These are phyloP conservation scores for Ptyas mucosa DNA, from an alignment of 2,113 vertebrate species.

Conservation along the genomic window DNA sequence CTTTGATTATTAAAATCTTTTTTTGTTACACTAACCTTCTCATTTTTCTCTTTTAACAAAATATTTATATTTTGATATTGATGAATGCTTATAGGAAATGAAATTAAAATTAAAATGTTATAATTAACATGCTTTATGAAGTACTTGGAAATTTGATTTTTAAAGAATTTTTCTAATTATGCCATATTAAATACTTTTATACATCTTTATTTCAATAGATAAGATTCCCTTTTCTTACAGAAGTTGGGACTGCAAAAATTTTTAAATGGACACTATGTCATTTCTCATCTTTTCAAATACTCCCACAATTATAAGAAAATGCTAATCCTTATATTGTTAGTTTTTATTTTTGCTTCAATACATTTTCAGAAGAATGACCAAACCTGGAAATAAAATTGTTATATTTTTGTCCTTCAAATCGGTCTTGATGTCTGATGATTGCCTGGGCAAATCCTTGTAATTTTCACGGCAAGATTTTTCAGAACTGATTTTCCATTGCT, in stretches of 20 bases:
- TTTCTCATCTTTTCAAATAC: neutral
- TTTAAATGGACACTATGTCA: neutral
- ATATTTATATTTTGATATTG: neutral
- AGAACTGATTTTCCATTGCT: neutral
- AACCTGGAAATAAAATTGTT: neutral
- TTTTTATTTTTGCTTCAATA: neutral
- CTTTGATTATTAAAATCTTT: neutral
- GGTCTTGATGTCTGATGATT: neutral
- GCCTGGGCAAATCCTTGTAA: neutral
- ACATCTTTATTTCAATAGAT: neutral
- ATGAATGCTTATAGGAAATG: neutral
- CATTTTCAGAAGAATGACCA: neutral
- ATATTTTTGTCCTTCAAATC: neutral
- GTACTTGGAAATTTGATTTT: conserved; percentile 8
- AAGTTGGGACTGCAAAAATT: neutral
- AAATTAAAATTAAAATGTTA: neutral
- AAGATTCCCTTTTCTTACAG: neutral
- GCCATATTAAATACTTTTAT: neutral
- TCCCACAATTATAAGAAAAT: neutral
- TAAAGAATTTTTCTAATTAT: neutral
- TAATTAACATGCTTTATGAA: neutral
- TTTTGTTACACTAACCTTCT: neutral
- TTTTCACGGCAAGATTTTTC: neutral
- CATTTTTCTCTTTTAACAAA: neutral
- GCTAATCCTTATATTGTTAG: neutral